phyloP scores from a whole-genome alignment of 1,140 invertebrate genomes.

The Mizuhopecten yessoensis region DNA sequence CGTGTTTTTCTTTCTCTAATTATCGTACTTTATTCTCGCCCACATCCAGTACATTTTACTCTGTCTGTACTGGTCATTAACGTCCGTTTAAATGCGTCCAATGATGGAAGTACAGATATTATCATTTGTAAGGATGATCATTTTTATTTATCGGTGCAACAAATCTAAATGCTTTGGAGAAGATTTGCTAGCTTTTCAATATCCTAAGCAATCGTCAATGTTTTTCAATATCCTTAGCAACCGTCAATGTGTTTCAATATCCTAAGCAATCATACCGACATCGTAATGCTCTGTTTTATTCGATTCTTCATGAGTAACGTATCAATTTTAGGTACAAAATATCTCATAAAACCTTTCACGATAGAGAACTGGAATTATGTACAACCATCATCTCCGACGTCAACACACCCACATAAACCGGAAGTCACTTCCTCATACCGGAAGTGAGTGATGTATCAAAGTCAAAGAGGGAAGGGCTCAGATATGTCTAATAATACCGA shows the following conservation, averaged over 20 bases:
- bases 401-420: background rate
- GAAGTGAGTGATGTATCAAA: background rate
- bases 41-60: background rate
- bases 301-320: background rate
- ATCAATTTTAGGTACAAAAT: background rate
- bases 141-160: background rate
- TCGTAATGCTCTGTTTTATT: background rate
- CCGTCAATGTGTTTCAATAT: conserved; percentile 12
- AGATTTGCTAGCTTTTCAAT: background rate
- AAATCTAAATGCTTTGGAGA: background rate
- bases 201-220: background rate
- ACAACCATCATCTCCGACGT: background rate
- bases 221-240: background rate
- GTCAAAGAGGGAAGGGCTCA: conserved; percentile 1
- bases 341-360: background rate
- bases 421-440: background rate
- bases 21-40: background rate
- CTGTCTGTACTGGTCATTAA: background rate
- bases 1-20: background rate
- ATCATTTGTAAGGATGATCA: background rate
- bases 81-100: background rate
- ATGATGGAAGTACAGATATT: background rate
- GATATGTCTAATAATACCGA: background rate
- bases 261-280: conserved; percentile 23
- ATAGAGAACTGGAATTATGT: background rate